phyloP scores from a whole-genome alignment of 2,113 vertebrate species.

The Sciurus niger region DNA sequence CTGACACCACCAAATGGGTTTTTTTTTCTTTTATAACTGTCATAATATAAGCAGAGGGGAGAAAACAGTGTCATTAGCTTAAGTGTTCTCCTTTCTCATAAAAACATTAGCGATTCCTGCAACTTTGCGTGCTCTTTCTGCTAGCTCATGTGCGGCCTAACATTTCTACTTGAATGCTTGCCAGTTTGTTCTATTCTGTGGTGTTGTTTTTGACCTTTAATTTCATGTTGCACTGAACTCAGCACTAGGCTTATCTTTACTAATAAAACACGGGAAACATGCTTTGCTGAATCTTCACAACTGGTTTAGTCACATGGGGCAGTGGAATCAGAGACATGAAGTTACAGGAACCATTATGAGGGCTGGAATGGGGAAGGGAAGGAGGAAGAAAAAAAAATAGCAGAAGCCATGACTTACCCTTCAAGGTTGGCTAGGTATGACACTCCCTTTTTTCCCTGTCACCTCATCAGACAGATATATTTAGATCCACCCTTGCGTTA shows the following conservation, averaged over 20 bases:
- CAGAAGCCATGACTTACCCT: slow-evolving; percentile 47
- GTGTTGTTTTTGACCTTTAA: slow-evolving; percentile 30
- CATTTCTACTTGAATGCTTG: background rate
- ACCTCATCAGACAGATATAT: slow-evolving; percentile 58
- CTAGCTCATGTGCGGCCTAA: background rate
- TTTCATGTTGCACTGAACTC: slow-evolving; percentile 10
- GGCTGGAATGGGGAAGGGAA: background rate
- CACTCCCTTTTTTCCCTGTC: background rate
- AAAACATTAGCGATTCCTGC: background rate
- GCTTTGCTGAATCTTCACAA: slow-evolving; percentile 37
- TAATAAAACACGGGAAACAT: background rate
- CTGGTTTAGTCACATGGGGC: background rate
- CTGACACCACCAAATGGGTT: background rate
- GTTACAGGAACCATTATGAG: background rate
- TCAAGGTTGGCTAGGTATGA: slow-evolving; percentile 17
- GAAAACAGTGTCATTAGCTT: background rate
- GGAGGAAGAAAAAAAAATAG: background rate
- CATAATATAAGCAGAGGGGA: background rate
- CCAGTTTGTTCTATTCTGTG: background rate
- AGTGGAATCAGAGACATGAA: background rate
- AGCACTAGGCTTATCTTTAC: slow-evolving; percentile 56
- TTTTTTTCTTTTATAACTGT: background rate
- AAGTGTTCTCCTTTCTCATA: slow-evolving; percentile 18
- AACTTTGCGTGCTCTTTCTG: background rate
- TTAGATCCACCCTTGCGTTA: slow-evolving; percentile 53